Conservation (phyloP, 2,797 vertebrate species). For the Anabacerthia variegaticeps region DNA sequence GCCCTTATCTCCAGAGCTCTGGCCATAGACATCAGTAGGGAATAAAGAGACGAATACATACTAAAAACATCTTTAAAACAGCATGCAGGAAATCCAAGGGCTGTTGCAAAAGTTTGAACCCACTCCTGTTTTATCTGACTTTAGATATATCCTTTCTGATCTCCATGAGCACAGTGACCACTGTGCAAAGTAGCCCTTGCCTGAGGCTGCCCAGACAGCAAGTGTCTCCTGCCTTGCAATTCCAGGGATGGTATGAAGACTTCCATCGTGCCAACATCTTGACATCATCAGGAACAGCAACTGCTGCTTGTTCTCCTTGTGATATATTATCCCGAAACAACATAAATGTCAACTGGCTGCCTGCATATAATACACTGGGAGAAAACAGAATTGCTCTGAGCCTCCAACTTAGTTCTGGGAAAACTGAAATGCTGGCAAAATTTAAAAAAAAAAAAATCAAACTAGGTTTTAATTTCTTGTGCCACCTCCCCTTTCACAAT, state of each 20-base stretch:
- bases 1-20: neutral
- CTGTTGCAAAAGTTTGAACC: neutral
- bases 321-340: neutral
- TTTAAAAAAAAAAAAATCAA: neutral
- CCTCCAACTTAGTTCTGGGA: neutral
- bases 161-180: neutral
- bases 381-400: neutral
- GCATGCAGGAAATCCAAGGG: neutral
- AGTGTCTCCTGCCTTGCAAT: neutral
- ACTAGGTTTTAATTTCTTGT: neutral
- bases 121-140: neutral
- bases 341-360: slow-evolving; percentile 42
- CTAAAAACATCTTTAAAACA: neutral
- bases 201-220: neutral
- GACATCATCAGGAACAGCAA: slow-evolving; percentile 42
- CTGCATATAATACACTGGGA: neutral
- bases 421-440: neutral
- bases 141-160: neutral
- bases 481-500: neutral
- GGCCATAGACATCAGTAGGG: neutral
- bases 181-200: neutral
- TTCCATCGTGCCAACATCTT: slow-evolving; percentile 17
- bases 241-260: neutral
- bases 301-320: slow-evolving; percentile 41
- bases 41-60: neutral